These are phyloP conservation scores for Oryzias melastigma DNA, from an alignment of 2,113 vertebrate species.

Conservation along the genomic window DNA sequence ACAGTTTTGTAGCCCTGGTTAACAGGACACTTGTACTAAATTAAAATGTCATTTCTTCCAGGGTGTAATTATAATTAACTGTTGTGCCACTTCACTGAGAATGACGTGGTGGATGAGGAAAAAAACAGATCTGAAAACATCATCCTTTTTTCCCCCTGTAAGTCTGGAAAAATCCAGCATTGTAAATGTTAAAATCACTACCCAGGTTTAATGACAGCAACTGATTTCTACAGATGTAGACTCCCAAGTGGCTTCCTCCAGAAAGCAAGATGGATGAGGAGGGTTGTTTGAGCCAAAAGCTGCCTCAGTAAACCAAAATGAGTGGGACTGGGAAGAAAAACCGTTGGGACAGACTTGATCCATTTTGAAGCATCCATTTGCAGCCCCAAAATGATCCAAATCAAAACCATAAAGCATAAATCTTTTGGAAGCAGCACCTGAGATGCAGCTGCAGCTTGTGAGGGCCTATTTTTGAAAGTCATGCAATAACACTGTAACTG, in stretches of 20 bases:
- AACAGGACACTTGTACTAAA: slow-evolving; percentile 14
- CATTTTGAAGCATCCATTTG: slow-evolving; percentile 15
- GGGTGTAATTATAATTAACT: slow-evolving; percentile 21
- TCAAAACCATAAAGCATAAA: slow-evolving; percentile 32
- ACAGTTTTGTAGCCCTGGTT: slow-evolving; percentile 3
- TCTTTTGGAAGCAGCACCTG: slow-evolving; percentile 36
- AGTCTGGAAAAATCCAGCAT: slow-evolving; percentile 14
- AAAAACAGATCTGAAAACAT: slow-evolving; percentile 1
- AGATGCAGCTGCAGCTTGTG: slow-evolving; percentile 36
- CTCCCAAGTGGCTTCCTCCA: slow-evolving; percentile 28
- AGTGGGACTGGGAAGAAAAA: slow-evolving; percentile 20
- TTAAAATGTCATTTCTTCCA: slow-evolving; percentile 23
- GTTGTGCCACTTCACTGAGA: background rate
- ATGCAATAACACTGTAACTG: slow-evolving; percentile 22
- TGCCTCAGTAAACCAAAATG: slow-evolving; percentile 15
- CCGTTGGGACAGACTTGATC: background rate
- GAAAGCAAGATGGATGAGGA: slow-evolving; percentile 43
- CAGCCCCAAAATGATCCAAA: slow-evolving; percentile 1
- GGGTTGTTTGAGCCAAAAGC: slow-evolving; percentile 25
- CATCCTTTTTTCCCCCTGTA: slow-evolving; percentile 3
- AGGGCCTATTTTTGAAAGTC: slow-evolving; percentile 21
- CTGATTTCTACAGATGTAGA: slow-evolving; percentile 10
- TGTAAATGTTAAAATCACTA: slow-evolving; percentile 18
- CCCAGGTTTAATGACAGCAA: slow-evolving; percentile 13
- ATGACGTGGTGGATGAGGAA: slow-evolving; percentile 25